phyloP scores from a whole-genome alignment of 2,113 vertebrate species.

The Nanger granti region DNA sequence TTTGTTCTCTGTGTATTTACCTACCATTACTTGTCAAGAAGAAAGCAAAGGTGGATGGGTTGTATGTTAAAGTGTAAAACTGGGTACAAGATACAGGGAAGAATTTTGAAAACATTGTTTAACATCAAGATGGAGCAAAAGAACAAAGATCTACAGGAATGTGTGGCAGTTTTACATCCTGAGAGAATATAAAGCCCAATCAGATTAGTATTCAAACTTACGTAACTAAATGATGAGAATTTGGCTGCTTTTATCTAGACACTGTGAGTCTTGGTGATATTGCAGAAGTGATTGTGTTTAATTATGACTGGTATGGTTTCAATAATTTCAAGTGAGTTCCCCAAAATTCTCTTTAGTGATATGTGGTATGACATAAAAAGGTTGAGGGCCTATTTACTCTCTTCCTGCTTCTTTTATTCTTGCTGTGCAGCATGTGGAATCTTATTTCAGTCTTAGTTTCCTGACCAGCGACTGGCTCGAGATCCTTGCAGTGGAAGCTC shows the following conservation, averaged over 20 bases:
- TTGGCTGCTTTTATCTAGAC: not conserved
- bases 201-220: not conserved
- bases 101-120: not conserved
- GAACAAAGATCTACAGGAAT: not conserved
- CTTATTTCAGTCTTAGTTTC: not conserved
- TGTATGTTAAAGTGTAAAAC: not conserved
- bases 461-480: not conserved
- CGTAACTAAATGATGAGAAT: not conserved
- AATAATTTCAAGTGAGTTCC: not conserved
- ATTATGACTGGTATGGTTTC: not conserved
- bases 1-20: not conserved
- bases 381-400: not conserved
- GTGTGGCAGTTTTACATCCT: not conserved
- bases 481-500: not conserved
- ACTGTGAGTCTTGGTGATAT: not conserved
- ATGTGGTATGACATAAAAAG: not conserved
- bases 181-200: not conserved
- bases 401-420: not conserved
- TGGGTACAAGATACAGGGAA: not conserved
- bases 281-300: not conserved
- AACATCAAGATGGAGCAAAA: not conserved
- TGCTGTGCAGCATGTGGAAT: not conserved
- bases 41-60: not conserved
- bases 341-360: not conserved
- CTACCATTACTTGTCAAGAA: not conserved